phyloP scores from a whole-genome alignment of 2,888 invertebrate genomes.

The Nineta flava region DNA sequence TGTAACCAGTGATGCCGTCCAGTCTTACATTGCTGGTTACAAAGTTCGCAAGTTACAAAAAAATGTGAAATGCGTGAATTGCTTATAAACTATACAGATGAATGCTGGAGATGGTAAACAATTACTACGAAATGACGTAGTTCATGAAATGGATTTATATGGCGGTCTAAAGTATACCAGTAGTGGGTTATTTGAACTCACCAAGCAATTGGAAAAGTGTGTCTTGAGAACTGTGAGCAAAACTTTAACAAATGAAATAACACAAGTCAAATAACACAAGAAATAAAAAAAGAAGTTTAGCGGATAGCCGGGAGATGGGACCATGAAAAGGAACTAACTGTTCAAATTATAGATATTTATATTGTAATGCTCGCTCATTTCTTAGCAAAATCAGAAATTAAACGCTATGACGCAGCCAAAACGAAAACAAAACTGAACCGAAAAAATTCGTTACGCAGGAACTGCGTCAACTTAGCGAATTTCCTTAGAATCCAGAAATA shows the following conservation, averaged over 20 bases:
- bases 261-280: background rate
- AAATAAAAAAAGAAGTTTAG: background rate
- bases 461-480: too few relatives aligned
- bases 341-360: background rate
- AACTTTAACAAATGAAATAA: background rate
- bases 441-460: too few relatives aligned
- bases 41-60: background rate
- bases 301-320: background rate
- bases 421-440: background rate
- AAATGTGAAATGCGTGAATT: background rate
- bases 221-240: background rate
- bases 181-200: background rate
- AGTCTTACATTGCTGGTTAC: background rate
- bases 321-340: background rate
- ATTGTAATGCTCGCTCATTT: background rate
- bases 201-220: too few relatives aligned
- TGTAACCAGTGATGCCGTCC: background rate
- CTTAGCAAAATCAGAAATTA: background rate
- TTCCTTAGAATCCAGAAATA: too few relatives aligned
- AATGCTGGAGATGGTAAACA: background rate
- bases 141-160: background rate
- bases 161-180: background rate
- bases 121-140: background rate
- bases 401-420: background rate
- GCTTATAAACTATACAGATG: background rate